These are phyloP conservation scores for Lepilemur septentrionalis DNA, from an alignment of 2,797 vertebrate genomes.

Conservation along the genomic window DNA sequence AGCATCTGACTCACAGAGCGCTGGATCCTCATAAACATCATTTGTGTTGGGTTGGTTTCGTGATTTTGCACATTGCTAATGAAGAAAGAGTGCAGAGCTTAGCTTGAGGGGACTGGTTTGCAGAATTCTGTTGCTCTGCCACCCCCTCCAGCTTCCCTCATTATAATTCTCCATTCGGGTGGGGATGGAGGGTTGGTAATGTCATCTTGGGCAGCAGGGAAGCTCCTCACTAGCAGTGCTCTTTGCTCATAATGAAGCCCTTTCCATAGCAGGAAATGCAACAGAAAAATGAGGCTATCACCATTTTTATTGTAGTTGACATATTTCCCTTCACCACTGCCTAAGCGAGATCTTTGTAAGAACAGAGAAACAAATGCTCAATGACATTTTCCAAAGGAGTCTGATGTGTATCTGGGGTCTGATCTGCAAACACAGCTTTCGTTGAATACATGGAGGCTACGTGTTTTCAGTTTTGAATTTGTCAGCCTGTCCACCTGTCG, in stretches of 20 bases:
- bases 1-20: not conserved
- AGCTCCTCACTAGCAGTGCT: not conserved
- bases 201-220: not conserved
- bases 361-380: conserved; percentile 39
- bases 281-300: conserved; percentile 25
- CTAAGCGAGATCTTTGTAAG: conserved; percentile 23
- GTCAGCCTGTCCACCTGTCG: conserved; percentile 6
- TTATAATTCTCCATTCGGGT: not conserved
- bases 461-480: not conserved
- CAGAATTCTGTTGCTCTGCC: not conserved
- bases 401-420: not conserved
- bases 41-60: not conserved
- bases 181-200: not conserved
- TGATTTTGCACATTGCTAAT: not conserved
- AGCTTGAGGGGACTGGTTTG: not conserved
- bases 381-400: conserved; percentile 40
- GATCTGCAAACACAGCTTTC: not conserved
- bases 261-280: conserved; percentile 6
- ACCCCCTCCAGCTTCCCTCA: not conserved
- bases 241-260: not conserved
- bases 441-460: not conserved
- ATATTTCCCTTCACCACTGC: not conserved
- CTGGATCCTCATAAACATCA: not conserved
- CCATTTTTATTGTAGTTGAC: conserved; percentile 21
- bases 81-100: not conserved